Evolutionary conservation across 2,113 vertebrate genomes (phyloP).

Genomic region (Galemys pyrenaicus): DNA sequence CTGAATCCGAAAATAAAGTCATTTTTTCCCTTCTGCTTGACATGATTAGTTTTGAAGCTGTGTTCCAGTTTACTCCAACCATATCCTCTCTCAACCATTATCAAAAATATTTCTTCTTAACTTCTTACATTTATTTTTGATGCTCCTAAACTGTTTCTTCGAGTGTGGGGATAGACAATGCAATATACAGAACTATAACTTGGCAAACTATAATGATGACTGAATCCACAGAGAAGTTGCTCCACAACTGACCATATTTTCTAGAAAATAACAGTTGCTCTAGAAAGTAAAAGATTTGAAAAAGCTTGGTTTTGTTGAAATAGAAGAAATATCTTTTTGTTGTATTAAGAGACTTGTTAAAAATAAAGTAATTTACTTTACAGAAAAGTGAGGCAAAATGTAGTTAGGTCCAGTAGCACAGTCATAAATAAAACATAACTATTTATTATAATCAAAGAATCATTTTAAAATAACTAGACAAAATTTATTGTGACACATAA

Average conservation of each 20-base stretch:
- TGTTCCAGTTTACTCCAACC: background rate
- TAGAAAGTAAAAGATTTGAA: background rate
- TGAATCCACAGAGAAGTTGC: background rate
- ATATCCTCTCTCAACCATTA: background rate
- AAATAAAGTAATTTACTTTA: background rate
- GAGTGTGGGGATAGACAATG: background rate
- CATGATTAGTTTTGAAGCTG: conserved; percentile 32
- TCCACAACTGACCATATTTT: background rate
- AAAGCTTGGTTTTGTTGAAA: conserved; percentile 16
- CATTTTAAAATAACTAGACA: background rate
- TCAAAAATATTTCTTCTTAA: background rate
- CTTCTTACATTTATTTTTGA: conserved; percentile 37
- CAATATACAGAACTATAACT: background rate
- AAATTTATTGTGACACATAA: background rate
- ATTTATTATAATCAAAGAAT: background rate
- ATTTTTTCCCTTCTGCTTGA: background rate
- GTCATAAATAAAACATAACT: background rate
- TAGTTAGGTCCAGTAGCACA: background rate
- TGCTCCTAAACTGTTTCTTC: conserved; percentile 15
- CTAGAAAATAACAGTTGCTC: background rate
- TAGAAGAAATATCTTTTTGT: background rate
- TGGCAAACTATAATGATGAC: background rate
- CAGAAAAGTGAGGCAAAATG: background rate
- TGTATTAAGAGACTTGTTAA: background rate
- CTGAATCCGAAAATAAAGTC: conserved; percentile 21